These are phyloP conservation scores for Battus philenor DNA, from an alignment of 1,140 invertebrate species.

Conservation along the genomic window DNA sequence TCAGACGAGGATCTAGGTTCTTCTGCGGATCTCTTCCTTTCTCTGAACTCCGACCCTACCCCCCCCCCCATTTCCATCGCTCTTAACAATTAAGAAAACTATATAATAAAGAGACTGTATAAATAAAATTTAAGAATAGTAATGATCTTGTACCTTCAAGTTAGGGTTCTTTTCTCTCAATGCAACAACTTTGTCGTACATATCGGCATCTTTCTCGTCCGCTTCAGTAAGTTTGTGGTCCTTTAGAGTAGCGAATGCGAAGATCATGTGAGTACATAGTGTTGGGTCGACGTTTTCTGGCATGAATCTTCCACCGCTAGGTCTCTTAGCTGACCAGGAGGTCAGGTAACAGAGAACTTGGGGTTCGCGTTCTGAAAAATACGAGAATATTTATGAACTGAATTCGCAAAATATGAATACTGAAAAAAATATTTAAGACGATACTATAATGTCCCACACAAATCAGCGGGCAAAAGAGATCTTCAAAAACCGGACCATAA, in stretches of 20 bases:
- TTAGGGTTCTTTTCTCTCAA: conserved; percentile 93
- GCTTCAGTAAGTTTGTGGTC: conserved; percentile 87
- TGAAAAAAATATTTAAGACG: no score
- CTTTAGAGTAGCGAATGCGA: conserved; percentile 93
- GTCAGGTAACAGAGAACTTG: conserved; percentile 96
- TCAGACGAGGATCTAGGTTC: no score
- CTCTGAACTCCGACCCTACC: no score
- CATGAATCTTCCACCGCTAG: conserved; percentile 89
- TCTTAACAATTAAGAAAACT: no score
- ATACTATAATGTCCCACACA: no score
- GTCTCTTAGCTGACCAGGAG: conserved; percentile 94
- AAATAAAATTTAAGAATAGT: no score
- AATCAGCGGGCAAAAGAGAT: no score
- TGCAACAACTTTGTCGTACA: conserved; percentile 88
- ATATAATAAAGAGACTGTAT: no score
- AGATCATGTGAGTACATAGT: conserved; percentile 95
- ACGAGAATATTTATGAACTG: neutral
- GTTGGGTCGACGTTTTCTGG: conserved; percentile 91
- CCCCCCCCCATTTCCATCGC: no score
- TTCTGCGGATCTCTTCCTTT: no score
- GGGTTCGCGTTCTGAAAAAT: conserved; percentile 81
- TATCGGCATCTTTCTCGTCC: conserved; percentile 87
- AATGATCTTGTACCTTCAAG: conserved; percentile 91
- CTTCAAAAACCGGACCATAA: no score
- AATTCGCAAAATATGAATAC: no score